These are phyloP conservation scores for Agonopterix alstromeriana DNA, from an alignment of 2,888 invertebrate genomes.

Conservation along the genomic window DNA sequence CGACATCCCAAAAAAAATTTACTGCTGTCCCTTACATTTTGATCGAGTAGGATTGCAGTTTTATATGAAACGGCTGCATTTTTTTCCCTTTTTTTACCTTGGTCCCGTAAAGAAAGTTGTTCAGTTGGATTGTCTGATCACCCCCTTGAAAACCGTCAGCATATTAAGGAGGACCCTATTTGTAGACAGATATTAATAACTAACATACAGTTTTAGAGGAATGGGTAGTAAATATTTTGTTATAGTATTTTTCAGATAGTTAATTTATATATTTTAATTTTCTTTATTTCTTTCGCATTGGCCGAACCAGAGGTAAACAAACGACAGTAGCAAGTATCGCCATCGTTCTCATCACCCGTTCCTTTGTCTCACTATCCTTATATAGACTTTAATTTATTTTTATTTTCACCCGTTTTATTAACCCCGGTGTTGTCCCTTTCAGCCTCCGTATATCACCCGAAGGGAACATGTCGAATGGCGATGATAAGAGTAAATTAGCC, in stretches of 20 bases:
- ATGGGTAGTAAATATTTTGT: conserved; percentile 3
- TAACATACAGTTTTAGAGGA: not conserved
- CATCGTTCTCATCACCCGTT: conserved; percentile 44
- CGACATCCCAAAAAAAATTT: too few species aligned
- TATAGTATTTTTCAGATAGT: conserved; percentile 14
- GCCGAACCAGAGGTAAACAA: conserved; percentile 69
- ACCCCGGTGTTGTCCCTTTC: conserved; percentile 75
- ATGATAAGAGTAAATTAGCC: conserved; percentile 81
- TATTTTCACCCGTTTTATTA: conserved; percentile 48
- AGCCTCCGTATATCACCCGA: conserved; percentile 78
- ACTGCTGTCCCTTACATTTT: too few species aligned
- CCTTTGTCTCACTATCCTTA: conserved; percentile 28
- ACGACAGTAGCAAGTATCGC: conserved; percentile 32
- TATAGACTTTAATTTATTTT: conserved; percentile 21
- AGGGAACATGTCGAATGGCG: conserved; percentile 78
- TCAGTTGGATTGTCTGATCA: too few species aligned
- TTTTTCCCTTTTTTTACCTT: too few species aligned
- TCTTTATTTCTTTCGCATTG: conserved; percentile 56
- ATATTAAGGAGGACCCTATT: too few species aligned
- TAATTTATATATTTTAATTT: conserved; percentile 15
- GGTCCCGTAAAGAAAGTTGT: too few species aligned
- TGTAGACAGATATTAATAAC: too few species aligned
- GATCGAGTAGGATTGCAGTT: too few species aligned
- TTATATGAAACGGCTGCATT: too few species aligned
- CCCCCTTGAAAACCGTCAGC: too few species aligned